These are phyloP conservation scores for Puntigrus tetrazona DNA, from an alignment of 2,113 vertebrate species.

Conservation along the genomic window DNA sequence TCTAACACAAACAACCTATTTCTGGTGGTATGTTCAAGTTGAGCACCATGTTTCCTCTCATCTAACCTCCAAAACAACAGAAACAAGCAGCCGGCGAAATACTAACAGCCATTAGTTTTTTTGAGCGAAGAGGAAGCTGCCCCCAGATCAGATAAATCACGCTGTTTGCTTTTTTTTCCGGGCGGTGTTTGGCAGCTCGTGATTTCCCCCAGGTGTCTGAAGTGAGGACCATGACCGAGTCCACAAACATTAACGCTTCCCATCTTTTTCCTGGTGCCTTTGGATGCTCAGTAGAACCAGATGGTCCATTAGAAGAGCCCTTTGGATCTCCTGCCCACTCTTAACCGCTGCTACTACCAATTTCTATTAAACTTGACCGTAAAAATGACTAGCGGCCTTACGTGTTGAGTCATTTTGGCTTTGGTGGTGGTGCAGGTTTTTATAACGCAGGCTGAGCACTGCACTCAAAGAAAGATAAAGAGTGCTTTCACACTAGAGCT, in stretches of 20 bases:
- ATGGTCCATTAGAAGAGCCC: constrained; percentile 48
- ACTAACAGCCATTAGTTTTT: constrained; percentile 5
- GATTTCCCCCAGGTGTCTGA: constrained; percentile 49
- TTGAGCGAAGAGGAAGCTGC: constrained; percentile 29
- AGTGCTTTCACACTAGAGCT: background rate
- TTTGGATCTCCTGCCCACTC: constrained; percentile 43
- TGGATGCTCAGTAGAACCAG: constrained; percentile 44
- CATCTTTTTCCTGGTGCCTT: background rate
- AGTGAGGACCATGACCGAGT: constrained; percentile 42
- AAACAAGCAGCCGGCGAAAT: background rate
- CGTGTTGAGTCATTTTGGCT: constrained; percentile 37
- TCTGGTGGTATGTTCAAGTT: background rate
- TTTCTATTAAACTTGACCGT: constrained; percentile 44
- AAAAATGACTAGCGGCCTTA: constrained; percentile 32
- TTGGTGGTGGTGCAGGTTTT: background rate
- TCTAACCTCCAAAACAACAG: constrained; percentile 32
- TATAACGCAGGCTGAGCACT: background rate
- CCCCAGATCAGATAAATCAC: constrained; percentile 45
- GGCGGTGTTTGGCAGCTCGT: background rate
- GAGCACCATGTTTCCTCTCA: background rate
- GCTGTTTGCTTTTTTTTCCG: constrained; percentile 37
- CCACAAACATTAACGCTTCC: constrained; percentile 53
- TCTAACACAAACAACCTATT: background rate
- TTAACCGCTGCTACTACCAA: constrained; percentile 19
- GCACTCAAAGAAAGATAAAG: background rate